Conservation (phyloP, 2,113 vertebrate species). For the Asarcornis scutulata region DNA sequence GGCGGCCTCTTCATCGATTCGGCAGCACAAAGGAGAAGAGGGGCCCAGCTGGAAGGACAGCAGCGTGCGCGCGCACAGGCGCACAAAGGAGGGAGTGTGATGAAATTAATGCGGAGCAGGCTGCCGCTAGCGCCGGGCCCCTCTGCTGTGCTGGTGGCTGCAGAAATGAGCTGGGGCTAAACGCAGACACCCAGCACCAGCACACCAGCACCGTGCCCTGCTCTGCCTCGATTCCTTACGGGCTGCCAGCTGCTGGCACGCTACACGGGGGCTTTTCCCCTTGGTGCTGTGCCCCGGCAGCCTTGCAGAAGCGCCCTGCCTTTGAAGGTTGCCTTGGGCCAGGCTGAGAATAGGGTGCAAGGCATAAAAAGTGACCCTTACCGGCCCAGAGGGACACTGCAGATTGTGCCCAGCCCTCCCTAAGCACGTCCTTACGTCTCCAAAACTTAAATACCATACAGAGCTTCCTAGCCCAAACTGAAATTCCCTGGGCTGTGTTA, state of each 20-base stretch:
- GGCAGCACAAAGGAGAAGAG: slow-evolving; percentile 63
- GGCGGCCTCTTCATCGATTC: slow-evolving; percentile 58
- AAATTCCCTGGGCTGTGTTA: neutral
- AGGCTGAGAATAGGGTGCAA: neutral
- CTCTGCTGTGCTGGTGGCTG: neutral
- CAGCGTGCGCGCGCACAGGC: neutral
- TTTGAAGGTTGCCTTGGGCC: neutral
- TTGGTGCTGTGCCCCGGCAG: neutral
- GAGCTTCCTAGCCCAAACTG: neutral
- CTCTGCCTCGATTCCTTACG: neutral
- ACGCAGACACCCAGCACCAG: neutral
- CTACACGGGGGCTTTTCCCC: neutral
- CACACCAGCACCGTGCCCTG: fast-evolving
- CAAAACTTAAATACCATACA: neutral
- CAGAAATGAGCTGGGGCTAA: neutral
- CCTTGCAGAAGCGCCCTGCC: neutral
- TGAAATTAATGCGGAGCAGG: slow-evolving; percentile 40
- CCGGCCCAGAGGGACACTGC: neutral
- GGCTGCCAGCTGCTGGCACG: fast-evolving
- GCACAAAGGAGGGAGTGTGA: slow-evolving; percentile 35
- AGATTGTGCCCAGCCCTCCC: neutral
- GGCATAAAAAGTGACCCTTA: neutral
- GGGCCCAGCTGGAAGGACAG: slow-evolving; percentile 49
- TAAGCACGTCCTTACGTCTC: neutral
- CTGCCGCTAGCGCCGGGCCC: neutral